phyloP scores from a whole-genome alignment of 2,888 invertebrate genomes.

The Dolichopus griseipennis region DNA sequence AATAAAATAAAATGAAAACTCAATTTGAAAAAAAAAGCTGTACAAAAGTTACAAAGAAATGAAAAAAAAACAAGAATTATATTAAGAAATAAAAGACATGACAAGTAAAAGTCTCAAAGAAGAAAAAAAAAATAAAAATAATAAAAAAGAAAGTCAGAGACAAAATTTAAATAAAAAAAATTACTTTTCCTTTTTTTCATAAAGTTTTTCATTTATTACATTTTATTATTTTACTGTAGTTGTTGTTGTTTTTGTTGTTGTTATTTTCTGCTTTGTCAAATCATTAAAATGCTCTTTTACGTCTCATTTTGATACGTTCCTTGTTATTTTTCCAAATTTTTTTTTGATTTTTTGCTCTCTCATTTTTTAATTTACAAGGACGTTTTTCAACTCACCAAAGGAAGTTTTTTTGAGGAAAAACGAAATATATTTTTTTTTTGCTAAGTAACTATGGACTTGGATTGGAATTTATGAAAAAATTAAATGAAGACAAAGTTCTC shows the following conservation, averaged over 20 bases:
- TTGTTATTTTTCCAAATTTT: not conserved
- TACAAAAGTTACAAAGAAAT: not conserved
- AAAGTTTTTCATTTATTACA: no score
- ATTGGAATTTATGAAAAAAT: not conserved
- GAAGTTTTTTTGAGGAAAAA: not conserved
- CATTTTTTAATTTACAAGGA: not conserved
- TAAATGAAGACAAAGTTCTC: not conserved
- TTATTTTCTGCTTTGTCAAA: not conserved
- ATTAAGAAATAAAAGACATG: not conserved
- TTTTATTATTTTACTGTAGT: no score
- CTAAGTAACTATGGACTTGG: not conserved
- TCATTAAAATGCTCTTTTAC: slow-evolving; percentile 4
- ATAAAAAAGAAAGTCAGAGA: no score
- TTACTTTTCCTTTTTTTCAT: not conserved
- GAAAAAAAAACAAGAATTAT: not conserved
- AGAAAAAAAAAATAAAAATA: no score
- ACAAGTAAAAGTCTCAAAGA: not conserved
- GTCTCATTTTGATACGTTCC: not conserved
- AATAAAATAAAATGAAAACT: not conserved
- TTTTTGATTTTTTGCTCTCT: not conserved
- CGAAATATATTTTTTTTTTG: no score
- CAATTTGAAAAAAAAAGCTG: not conserved
- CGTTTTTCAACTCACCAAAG: not conserved
- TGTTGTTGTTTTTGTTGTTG: not conserved
- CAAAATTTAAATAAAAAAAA: slow-evolving; percentile 2